Conservation (phyloP, 2,113 vertebrate species). For the Perca flavescens region DNA sequence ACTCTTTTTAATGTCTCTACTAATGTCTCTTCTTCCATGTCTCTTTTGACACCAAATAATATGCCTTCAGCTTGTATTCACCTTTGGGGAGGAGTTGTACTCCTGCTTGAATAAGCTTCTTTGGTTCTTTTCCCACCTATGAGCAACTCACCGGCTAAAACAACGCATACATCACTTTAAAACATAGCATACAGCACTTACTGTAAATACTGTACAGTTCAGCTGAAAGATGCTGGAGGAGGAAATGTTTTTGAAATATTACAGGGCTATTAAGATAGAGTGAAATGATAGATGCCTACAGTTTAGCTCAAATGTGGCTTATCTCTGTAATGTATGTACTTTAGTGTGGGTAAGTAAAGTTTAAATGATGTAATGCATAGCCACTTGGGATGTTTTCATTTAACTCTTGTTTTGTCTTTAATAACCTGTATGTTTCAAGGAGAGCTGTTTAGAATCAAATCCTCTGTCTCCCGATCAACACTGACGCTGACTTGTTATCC, state of each 20-base stretch:
- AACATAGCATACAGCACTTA: conserved; percentile 18
- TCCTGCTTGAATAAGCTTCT: not conserved
- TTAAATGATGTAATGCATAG: not conserved
- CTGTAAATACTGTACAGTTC: not conserved
- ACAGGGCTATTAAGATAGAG: conserved; percentile 14
- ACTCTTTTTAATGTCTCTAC: not conserved
- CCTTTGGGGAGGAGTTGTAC: not conserved
- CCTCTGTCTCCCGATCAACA: not conserved
- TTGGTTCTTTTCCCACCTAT: not conserved
- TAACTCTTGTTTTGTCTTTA: not conserved
- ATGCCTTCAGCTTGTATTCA: not conserved
- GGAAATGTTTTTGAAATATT: conserved; percentile 1
- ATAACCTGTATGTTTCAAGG: not conserved
- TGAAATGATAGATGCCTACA: conserved; percentile 14
- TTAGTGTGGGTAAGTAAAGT: not conserved
- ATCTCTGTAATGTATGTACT: conserved; percentile 14
- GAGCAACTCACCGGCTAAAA: conserved; percentile 1
- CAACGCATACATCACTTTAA: conserved; percentile 20
- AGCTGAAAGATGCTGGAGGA: not conserved
- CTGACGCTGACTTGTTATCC: conserved; percentile 7
- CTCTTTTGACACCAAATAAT: not conserved
- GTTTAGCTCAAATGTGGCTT: conserved; percentile 8
- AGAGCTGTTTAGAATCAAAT: not conserved
- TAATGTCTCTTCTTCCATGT: not conserved
- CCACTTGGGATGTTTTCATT: not conserved